Percentiles rank a stretch among this genome's conserved stretches.
Evolutionary conservation across 1,140 invertebrate genomes (phyloP).

Genomic region (Drosophila varians): DNA sequence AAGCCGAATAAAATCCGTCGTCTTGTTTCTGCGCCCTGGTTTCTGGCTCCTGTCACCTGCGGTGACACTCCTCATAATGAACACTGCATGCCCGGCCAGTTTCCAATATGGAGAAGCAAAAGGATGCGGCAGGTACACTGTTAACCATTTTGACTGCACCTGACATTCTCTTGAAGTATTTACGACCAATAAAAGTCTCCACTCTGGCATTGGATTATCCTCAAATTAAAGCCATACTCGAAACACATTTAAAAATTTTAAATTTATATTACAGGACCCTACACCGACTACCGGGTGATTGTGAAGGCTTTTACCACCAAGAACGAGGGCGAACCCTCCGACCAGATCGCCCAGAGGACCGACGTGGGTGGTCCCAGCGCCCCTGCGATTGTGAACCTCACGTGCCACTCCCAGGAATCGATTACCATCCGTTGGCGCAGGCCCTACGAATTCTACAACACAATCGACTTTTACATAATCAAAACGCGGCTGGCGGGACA

Average conservation of each 20-base stretch:
- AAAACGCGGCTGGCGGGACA: constrained; percentile 87
- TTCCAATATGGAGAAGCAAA: not conserved
- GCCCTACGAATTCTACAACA: constrained; percentile 89
- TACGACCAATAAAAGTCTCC: constrained; percentile 42
- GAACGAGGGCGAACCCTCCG: constrained; percentile 90
- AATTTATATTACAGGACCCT: constrained; percentile 91
- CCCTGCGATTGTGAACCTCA: constrained; percentile 91
- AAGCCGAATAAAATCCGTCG: constrained; percentile 24
- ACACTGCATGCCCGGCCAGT: constrained; percentile 2
- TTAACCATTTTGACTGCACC: constrained; percentile 13
- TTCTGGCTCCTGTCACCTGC: constrained; percentile 35
- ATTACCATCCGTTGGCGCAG: constrained; percentile 92
- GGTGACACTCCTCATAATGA: constrained; percentile 43
- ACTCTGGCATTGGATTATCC: constrained; percentile 11
- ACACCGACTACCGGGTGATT: constrained; percentile 93
- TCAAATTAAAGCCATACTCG: constrained; percentile 18
- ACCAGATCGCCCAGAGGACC: constrained; percentile 89
- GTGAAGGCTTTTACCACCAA: constrained; percentile 91
- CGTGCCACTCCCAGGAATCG: constrained; percentile 90
- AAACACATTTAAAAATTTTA: no score
- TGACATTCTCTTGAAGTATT: constrained; percentile 39
- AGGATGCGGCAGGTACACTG: not conserved
- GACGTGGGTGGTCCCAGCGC: constrained; percentile 92
- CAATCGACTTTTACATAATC: constrained; percentile 92
- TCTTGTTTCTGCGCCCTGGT: not conserved